Conservation (phyloP, 2,797 vertebrate genomes). For the Ara ararauna region DNA sequence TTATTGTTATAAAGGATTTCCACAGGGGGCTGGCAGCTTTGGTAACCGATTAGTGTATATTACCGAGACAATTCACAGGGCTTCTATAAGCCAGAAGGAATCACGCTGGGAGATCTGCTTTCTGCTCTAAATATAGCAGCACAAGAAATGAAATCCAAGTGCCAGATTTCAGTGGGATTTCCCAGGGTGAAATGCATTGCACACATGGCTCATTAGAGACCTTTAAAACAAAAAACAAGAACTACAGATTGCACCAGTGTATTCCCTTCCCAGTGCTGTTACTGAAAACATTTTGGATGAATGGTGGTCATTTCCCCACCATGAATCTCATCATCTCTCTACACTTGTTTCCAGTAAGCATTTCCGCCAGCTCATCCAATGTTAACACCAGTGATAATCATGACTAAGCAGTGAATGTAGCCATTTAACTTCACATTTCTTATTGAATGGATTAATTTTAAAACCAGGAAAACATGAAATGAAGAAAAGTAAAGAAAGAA, state of each 20-base stretch:
- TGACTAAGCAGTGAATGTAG: not conserved
- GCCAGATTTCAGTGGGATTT: conserved; percentile 71
- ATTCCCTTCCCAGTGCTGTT: conserved; percentile 20
- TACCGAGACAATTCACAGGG: conserved; percentile 56
- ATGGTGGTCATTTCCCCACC: conserved; percentile 36
- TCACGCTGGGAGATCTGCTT: conserved; percentile 62
- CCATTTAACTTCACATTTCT: not conserved
- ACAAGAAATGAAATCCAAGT: conserved; percentile 41
- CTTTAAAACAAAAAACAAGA: conserved; percentile 50
- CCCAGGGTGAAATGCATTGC: conserved; percentile 55
- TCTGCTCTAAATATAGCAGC: conserved; percentile 60
- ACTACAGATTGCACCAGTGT: conserved; percentile 25
- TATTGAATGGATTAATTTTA: not conserved
- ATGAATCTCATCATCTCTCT: conserved; percentile 7
- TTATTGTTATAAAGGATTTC: conserved; percentile 1
- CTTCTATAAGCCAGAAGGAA: conserved; percentile 60
- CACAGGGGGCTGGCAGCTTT: conserved; percentile 29
- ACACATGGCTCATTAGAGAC: conserved; percentile 62
- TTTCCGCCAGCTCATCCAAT: not conserved
- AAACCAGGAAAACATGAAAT: not conserved
- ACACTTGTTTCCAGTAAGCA: not conserved
- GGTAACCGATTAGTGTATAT: conserved; percentile 40
- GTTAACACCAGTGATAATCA: not conserved
- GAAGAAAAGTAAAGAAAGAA: not conserved
- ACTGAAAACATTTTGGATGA: conserved; percentile 29